Evolutionary conservation across 2,797 vertebrate species (phyloP), one percentile per base, ranked within the genome.

Genomic region (Coccyzus lansbergi): DNA sequence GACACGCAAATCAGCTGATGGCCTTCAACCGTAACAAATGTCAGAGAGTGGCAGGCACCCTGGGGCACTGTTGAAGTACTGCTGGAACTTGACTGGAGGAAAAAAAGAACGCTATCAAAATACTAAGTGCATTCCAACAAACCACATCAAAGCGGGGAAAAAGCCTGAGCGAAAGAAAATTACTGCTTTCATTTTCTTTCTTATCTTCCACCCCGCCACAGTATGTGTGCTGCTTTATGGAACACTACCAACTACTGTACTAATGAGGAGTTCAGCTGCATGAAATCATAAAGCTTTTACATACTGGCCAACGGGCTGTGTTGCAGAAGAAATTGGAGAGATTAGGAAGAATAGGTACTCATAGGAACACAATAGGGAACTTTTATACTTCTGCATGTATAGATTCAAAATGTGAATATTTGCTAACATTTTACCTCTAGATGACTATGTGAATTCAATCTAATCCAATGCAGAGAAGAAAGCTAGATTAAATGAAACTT

Each of bases 131-230:
- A 5, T 92, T 90, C 79, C 55, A 94, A 92, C 84, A 92, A 96
- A 96, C 93, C 88, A 78, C 64, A 86, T 95, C 77, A 78, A 87
- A 90, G 84, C 0, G 31, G 71, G 76, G 78, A 67, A 89, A 83
- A 90, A 85, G 52, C 70, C 49, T 12, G 77, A 85, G 74, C 82
- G 44, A 44, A 69, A 81, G 86, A 88, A 96, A 96, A 96, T 94
- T 81, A 51, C 84, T 76, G 6, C 88, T 95, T 95, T 84, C 53
- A 82, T 97, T 96, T 95, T 69, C 67, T 81, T 85, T 67, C 82
- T 87, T 65, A 26, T 40, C 85, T 65, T 7, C 34, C 0, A 3
- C 74, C 75, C n/a, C 6, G 4, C 16, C 78, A 2, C 78, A 33
- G 83, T 15, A 44, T 14, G 85, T 48, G 33, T 12, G 56, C 59